Percentiles rank a stretch among this genome's conserved stretches.
phyloP scores from a whole-genome alignment of 2,797 vertebrate species.

The Smutsia gigantea region DNA sequence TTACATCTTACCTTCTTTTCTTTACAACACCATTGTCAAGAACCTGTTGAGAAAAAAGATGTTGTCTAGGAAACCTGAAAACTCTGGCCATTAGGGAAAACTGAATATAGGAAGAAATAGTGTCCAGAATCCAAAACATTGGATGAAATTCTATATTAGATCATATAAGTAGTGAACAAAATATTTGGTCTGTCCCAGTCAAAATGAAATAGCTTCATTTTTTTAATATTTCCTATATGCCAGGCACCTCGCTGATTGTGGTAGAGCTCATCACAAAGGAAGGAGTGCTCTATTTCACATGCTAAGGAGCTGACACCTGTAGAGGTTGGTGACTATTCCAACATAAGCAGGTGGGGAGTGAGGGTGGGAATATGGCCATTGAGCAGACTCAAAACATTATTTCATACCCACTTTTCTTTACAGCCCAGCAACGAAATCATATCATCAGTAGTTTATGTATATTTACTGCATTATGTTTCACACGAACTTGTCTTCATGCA shows the following conservation, averaged over 20 bases:
- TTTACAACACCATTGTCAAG: not conserved
- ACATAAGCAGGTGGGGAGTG: not conserved
- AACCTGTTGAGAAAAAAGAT: not conserved
- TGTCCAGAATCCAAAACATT: slow-evolving; percentile 4
- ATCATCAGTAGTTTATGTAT: not conserved
- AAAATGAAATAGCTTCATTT: not conserved
- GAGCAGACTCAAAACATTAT: not conserved
- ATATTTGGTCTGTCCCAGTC: not conserved
- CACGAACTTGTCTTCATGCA: not conserved
- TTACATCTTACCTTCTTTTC: not conserved
- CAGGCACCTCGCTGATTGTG: not conserved
- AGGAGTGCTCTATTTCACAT: not conserved
- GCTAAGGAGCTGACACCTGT: not conserved
- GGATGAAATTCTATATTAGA: not conserved
- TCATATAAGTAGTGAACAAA: not conserved
- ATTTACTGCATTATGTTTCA: not conserved
- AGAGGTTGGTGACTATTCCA: not conserved
- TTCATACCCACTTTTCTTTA: not conserved
- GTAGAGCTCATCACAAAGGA: not conserved
- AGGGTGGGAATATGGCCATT: not conserved
- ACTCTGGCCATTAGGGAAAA: not conserved
- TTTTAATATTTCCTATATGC: not conserved
- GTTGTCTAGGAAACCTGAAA: not conserved
- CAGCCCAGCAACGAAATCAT: not conserved
- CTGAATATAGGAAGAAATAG: not conserved